Evolutionary conservation across 2,888 invertebrate species (phyloP).

Genomic region (Drosophila colorata): DNA sequence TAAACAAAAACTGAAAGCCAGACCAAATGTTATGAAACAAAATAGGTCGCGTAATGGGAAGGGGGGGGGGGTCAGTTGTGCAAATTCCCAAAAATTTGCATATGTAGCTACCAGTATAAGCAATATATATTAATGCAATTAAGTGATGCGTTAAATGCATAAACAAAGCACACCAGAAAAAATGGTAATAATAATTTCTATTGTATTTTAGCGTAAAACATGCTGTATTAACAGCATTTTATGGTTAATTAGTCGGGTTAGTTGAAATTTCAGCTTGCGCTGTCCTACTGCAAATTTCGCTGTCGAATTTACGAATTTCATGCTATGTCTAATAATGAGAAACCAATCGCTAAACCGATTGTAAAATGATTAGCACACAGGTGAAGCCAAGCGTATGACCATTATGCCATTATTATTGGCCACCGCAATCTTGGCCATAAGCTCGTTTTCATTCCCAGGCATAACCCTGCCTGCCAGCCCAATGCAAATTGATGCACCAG

Average conservation of each 20-base stretch:
- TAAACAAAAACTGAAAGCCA: neutral
- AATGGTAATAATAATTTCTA: slow-evolving; percentile 9
- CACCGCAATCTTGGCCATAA: slow-evolving; percentile 44
- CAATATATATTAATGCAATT: slow-evolving; percentile 54
- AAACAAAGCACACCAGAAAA: slow-evolving; percentile 30
- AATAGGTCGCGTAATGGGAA: too few species aligned
- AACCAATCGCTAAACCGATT: slow-evolving; percentile 48
- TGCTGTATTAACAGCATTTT: slow-evolving; percentile 62
- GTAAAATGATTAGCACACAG: slow-evolving; percentile 63
- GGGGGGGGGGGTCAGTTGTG: slow-evolving; percentile 8
- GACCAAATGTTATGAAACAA: slow-evolving; percentile 1
- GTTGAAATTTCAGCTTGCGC: slow-evolving; percentile 40
- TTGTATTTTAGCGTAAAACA: slow-evolving; percentile 14
- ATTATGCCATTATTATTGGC: slow-evolving; percentile 51
- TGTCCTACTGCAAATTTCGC: slow-evolving; percentile 11
- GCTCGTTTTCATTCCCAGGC: slow-evolving; percentile 19
- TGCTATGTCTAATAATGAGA: slow-evolving; percentile 36
- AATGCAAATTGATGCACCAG: slow-evolving; percentile 31
- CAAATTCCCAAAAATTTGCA: slow-evolving; percentile 42
- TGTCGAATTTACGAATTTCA: slow-evolving; percentile 64
- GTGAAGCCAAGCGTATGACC: slow-evolving; percentile 44
- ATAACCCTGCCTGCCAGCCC: neutral
- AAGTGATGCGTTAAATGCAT: slow-evolving; percentile 56
- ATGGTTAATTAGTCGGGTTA: slow-evolving; percentile 64
- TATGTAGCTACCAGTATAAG: slow-evolving; percentile 21